These are phyloP conservation scores for Perccottus glenii DNA, from an alignment of 2,113 vertebrate species.

Conservation along the genomic window DNA sequence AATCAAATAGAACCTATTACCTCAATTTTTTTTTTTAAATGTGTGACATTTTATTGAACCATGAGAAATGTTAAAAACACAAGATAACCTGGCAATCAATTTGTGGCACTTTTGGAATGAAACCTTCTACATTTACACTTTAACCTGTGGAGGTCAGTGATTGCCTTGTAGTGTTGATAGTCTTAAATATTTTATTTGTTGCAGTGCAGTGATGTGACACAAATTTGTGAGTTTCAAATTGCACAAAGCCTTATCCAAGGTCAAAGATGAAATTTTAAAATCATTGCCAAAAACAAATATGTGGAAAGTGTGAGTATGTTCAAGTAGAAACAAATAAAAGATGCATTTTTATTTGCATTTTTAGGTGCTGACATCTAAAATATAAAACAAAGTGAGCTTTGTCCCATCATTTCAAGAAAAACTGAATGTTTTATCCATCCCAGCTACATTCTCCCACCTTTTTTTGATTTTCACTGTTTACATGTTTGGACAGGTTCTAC, in stretches of 20 bases:
- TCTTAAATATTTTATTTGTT: not conserved
- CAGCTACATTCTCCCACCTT: not conserved
- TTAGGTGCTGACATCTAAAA: not conserved
- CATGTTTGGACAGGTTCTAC: slow-evolving; percentile 37
- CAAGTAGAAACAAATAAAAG: not conserved
- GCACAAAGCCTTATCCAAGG: not conserved
- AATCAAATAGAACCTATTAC: no score
- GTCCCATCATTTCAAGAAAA: slow-evolving; percentile 35
- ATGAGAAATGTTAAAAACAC: not conserved
- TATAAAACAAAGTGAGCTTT: slow-evolving; percentile 28
- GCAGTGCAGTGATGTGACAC: slow-evolving; percentile 4
- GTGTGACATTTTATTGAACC: not conserved
- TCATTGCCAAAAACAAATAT: slow-evolving; percentile 52
- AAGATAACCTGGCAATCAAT: not conserved
- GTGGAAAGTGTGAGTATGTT: slow-evolving; percentile 3
- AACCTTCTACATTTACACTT: no score
- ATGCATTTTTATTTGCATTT: not conserved
- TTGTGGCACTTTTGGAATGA: not conserved
- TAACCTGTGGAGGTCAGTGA: not conserved
- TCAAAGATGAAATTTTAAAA: slow-evolving; percentile 3
- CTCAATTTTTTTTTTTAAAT: no score
- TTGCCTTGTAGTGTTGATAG: slow-evolving; percentile 26
- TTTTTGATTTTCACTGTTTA: not conserved
- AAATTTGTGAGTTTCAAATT: slow-evolving; percentile 8
- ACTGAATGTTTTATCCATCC: slow-evolving; percentile 12